Conservation (phyloP, 2,113 vertebrate species). For the Scophthalmus maximus region DNA sequence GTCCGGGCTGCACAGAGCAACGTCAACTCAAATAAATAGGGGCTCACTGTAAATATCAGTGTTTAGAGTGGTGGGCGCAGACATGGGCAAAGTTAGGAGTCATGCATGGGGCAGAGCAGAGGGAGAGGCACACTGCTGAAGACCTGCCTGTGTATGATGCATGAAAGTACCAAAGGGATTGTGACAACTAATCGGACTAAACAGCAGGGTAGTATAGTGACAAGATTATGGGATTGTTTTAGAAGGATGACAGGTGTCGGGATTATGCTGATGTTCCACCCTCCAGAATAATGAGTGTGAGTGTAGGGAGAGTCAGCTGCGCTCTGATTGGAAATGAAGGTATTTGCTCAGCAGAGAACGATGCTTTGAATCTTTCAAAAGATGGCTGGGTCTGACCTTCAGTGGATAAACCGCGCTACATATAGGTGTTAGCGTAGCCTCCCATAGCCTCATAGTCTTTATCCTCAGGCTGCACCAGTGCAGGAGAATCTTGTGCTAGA, state of each 20-base stretch:
- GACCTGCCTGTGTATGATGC: not conserved
- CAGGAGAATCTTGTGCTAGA: no score
- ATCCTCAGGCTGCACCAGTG: not conserved
- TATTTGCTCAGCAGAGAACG: not conserved
- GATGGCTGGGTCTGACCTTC: not conserved
- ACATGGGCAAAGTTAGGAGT: slow-evolving; percentile 11
- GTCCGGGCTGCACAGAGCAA: slow-evolving; percentile 13
- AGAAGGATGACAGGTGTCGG: not conserved
- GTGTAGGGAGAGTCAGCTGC: no score
- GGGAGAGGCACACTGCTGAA: not conserved
- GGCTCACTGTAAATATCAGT: slow-evolving; percentile 59
- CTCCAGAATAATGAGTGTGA: slow-evolving; percentile 6
- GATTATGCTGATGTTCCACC: slow-evolving; percentile 1
- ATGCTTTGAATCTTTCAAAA: not conserved
- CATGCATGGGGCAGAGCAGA: not conserved
- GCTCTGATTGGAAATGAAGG: not conserved
- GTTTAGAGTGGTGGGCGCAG: slow-evolving; percentile 39
- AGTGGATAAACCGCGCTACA: slow-evolving; percentile 1
- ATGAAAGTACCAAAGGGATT: not conserved
- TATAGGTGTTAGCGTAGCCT: not conserved
- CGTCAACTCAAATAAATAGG: slow-evolving; percentile 69
- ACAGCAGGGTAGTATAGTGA: no score
- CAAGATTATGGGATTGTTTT: not conserved
- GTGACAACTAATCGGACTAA: not conserved
- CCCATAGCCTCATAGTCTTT: no score